Base-by-base conservation (phyloP, 2,888 invertebrate genomes). In the Hemithea aestivaria region DNA sequence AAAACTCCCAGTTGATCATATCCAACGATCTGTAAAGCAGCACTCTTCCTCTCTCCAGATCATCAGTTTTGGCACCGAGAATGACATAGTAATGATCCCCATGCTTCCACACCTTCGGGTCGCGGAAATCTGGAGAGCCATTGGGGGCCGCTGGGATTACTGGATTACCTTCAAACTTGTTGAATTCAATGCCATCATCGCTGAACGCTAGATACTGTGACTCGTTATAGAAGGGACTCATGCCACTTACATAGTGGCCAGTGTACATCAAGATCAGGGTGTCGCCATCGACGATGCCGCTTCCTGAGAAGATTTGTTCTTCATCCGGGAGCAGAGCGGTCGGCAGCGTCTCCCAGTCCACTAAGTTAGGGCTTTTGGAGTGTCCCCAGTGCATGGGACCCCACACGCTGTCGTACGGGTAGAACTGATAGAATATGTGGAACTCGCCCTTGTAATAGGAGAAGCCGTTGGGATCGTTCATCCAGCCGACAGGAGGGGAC, bases 391-490 rank as follows among this genome's bases (percentile, higher is more conserved):
- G 87, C 81, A 89, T 89, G 0, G 85, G 80, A 0, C 85, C 85
- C 82, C 80, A 84, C 0, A 61, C 53, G 10, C 78, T 71, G 20
- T 73, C 77, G 35, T 84, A 78, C 0, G 89, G 89, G 46, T 89
- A 83, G 45, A 75, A 87, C 53, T 90, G 90, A 48, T 83, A 89
- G 59, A 88, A 89, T 0, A 89, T 57, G 48, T 90, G 89, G 41
- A 80, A 90, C 49, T 82, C 69, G 8, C 87, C 88, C 26, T 83
- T 76, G 56, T 74, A 83, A 51, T 66, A 87, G 0, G 85, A 78
- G 54, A 90, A 84, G 5, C 90, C 89, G 42, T 90, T 89, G 0
- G 90, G 89, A 39, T 90, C 89, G 51, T 89, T 90, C 61, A 89
- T 82, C 89, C 89, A 90, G 7, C 88, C 88, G 0, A 84, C 80